Conservation (phyloP, 2,888 invertebrate genomes). For the Amphipyra berbera region DNA sequence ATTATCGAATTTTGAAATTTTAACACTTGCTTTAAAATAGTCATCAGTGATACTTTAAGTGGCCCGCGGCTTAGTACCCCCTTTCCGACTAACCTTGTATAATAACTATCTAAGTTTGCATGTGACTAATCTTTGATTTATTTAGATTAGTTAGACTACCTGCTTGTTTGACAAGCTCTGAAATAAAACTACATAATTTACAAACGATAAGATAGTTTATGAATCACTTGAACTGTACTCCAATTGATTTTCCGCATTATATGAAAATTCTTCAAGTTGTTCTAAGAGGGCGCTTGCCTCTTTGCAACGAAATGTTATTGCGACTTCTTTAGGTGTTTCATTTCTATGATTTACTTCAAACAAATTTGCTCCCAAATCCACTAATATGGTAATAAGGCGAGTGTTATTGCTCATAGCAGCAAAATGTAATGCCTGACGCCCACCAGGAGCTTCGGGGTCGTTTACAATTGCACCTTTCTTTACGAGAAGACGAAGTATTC, state of each 20-base stretch:
- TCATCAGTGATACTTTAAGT: no score
- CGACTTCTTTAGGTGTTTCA: slow-evolving; percentile 81
- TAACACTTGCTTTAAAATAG: no score
- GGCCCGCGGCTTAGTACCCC: no score
- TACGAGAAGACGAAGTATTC: slow-evolving; percentile 76
- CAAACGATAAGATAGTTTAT: neutral
- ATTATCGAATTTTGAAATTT: no score
- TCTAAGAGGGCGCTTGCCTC: slow-evolving; percentile 68
- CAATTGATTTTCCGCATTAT: neutral
- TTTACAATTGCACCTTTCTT: slow-evolving; percentile 77
- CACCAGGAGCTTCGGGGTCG: slow-evolving; percentile 77
- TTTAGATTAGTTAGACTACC: no score
- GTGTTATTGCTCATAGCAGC: slow-evolving; percentile 86
- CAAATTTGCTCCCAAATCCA: slow-evolving; percentile 77
- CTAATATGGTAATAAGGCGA: slow-evolving; percentile 73
- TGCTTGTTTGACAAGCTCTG: neutral
- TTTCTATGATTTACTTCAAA: slow-evolving; percentile 73
- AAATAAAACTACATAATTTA: neutral
- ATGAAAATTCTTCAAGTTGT: slow-evolving; percentile 54
- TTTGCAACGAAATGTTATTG: slow-evolving; percentile 72
- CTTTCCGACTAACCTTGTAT: no score
- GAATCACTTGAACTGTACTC: neutral
- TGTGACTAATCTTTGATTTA: neutral
- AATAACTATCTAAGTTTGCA: neutral
- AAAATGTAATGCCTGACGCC: slow-evolving; percentile 85